A percentile compares a stretch with the other conserved stretches of the same genome.
Conservation (phyloP, 1,140 invertebrate genomes). For the Aporrectodea caliginosa region DNA sequence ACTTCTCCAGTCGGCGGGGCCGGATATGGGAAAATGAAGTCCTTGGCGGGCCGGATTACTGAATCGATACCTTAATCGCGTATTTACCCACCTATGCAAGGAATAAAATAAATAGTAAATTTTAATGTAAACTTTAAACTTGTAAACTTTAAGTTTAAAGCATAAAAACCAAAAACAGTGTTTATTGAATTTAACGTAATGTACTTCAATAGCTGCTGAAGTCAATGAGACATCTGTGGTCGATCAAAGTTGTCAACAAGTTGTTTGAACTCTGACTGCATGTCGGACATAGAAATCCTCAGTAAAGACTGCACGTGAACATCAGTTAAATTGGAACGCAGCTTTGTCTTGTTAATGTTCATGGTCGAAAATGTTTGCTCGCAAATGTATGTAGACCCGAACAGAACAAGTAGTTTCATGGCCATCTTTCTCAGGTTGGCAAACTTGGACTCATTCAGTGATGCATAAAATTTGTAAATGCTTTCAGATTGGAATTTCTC, state of each 20-base stretch:
- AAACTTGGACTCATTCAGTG: conserved; percentile 8
- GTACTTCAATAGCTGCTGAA: conserved; percentile 12
- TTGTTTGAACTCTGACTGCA: conserved; percentile 8
- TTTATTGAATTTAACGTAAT: neutral
- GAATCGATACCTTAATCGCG: conserved; percentile 12
- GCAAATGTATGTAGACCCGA: conserved; percentile 15
- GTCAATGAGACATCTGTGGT: conserved; percentile 7
- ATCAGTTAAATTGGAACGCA: conserved; percentile 9
- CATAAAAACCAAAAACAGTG: neutral
- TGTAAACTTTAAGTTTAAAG: conserved; percentile 3
- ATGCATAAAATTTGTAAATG: conserved; percentile 8
- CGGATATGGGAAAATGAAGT: conserved; percentile 17
- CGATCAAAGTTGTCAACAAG: neutral
- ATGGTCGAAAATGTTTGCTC: no score
- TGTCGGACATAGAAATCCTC: neutral
- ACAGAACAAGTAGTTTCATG: conserved; percentile 10
- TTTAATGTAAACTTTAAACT: conserved; percentile 1
- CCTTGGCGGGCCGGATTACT: conserved; percentile 11
- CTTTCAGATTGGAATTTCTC: conserved; percentile 5
- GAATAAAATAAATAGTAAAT: neutral
- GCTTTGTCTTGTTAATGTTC: conserved; percentile 25
- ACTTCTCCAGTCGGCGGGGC: conserved; percentile 11
- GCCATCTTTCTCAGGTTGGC: conserved; percentile 10
- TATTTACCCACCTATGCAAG: conserved; percentile 9
- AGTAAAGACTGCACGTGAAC: conserved; percentile 9